Conservation (phyloP, 2,113 vertebrate genomes). For the Anthoscopus minutus region DNA sequence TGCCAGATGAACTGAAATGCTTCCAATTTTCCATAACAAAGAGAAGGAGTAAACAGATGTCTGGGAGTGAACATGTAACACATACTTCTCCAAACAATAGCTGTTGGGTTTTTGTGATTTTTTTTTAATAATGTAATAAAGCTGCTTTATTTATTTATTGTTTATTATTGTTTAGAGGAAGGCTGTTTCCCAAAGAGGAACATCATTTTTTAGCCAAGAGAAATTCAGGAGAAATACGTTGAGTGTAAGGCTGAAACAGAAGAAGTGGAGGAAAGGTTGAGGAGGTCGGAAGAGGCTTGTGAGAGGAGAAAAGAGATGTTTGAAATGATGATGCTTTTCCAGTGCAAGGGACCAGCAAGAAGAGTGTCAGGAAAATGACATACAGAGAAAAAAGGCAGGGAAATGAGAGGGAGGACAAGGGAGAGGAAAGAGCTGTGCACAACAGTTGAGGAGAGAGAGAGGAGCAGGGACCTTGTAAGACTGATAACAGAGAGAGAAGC, state of each 20-base stretch:
- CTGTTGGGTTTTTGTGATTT: too few species aligned
- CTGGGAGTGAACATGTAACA: not conserved
- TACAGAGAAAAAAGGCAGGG: not conserved
- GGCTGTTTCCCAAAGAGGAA: not conserved
- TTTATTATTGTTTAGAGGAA: not conserved
- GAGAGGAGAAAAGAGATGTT: not conserved
- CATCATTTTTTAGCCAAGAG: not conserved
- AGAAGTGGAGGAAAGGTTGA: not conserved
- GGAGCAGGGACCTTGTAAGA: rapidly evolving
- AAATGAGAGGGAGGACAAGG: not conserved
- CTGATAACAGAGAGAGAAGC: not conserved
- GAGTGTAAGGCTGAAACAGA: not conserved
- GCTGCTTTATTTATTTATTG: not conserved
- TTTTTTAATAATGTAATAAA: not conserved
- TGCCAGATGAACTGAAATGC: not conserved
- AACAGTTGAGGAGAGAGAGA: not conserved
- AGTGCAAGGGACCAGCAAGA: not conserved
- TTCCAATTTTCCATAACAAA: not conserved
- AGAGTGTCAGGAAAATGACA: not conserved
- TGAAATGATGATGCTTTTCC: not conserved
- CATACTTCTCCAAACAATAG: not conserved
- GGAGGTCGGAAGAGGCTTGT: not conserved
- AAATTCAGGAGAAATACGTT: not conserved
- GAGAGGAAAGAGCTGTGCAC: not conserved
- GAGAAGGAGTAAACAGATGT: not conserved